Evolutionary conservation across 2,888 invertebrate species (phyloP), one percentile per base, ranked within the genome.

Genomic region (Phyllotreta striolata): DNA sequence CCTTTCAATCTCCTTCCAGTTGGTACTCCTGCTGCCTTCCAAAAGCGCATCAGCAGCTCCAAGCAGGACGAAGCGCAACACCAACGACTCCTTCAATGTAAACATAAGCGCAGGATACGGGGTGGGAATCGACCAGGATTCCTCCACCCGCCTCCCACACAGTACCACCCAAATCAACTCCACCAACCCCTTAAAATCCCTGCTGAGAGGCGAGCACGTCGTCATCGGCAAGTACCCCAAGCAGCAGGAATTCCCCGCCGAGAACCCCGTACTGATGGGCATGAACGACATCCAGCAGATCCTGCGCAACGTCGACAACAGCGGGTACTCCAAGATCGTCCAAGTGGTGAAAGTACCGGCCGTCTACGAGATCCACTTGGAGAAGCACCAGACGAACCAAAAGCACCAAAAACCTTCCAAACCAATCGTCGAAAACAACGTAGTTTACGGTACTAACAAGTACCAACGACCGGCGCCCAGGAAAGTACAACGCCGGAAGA

Each of bases 301-400:
- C 13, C 54, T 70, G 6, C 62, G 43, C 35, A 63, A 63, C 7
- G 41, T 70, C 8, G 67, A 66, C 13, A 24, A 24, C 8, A 51
- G 62, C 12, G 62, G 59, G 7, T 62, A 63, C 24, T 66, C 70
- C 1, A 70, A 67, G 55, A 67, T 73, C 10, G 62, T 72, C 6
- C 74, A 74, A 65, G 72, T 75, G 8, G 65, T 76, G 1, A 73
- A 73, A 67, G 74, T 75, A 6, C 76, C 76, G 6, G 76, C 76
- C 0, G 68, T 75, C 6, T 76, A 76, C 58, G 76, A 76, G 55
- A 69, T 76, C 13, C 76, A 75, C 60, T 58, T 75, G 9, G 74
- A 74, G 62, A 65, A 67, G 57, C 37, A 49, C 10, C 40, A 41
- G 34, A 57, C 39, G 0, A 63, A 56, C 6, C 51, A 35, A 5